These are phyloP conservation scores for Thunnus maccoyii DNA, from an alignment of 2,113 vertebrate species.

Conservation along the genomic window DNA sequence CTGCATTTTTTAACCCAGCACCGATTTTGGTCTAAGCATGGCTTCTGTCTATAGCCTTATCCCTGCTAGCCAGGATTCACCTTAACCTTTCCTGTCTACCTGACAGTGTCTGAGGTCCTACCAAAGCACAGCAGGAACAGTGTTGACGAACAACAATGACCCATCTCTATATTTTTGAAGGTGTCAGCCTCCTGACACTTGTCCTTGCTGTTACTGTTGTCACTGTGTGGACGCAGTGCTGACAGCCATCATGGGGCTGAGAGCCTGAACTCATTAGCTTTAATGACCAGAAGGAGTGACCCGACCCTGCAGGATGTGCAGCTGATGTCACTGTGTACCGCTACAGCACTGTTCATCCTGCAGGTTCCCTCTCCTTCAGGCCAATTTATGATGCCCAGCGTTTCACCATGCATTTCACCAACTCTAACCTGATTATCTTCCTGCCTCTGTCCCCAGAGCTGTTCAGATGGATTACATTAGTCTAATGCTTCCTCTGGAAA, in stretches of 20 bases:
- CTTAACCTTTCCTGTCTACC: neutral
- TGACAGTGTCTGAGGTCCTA: neutral
- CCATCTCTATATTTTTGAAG: neutral
- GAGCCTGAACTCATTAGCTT: conserved; percentile 66
- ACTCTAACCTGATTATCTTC: conserved; percentile 77
- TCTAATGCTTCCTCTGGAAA: conserved; percentile 73
- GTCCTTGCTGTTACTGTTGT: conserved; percentile 33
- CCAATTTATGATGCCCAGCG: conserved; percentile 67
- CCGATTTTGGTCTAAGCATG: neutral
- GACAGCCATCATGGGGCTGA: conserved; percentile 47
- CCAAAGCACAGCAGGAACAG: neutral
- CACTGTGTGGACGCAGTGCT: conserved; percentile 19
- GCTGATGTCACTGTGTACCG: conserved; percentile 39
- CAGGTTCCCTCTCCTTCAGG: conserved; percentile 54
- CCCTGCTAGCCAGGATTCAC: neutral
- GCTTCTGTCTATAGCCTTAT: neutral
- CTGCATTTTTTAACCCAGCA: too few relatives aligned
- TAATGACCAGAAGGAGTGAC: conserved; percentile 60
- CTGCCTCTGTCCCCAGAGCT: conserved; percentile 59
- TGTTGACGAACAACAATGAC: neutral
- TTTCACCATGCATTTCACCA: conserved; percentile 58
- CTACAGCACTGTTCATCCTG: conserved; percentile 57
- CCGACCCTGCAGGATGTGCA: conserved; percentile 39
- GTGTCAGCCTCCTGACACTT: conserved; percentile 17
- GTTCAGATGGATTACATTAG: conserved; percentile 78